Evolutionary conservation across 2,113 vertebrate species (phyloP), one percentile per base, ranked within the genome.

Genomic region (Macrotus californicus): DNA sequence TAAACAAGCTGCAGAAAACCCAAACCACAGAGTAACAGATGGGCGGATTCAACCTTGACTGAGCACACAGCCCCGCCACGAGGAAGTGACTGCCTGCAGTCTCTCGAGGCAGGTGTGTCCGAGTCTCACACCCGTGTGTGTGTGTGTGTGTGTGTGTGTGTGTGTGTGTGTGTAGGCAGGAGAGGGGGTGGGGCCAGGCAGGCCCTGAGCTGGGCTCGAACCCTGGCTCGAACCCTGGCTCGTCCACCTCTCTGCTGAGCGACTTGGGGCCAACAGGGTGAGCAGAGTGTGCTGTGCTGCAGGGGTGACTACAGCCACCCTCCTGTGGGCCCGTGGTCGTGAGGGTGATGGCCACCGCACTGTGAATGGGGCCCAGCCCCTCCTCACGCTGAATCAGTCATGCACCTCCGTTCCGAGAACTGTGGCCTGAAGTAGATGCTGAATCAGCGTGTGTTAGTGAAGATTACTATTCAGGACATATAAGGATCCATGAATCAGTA

Each of bases 61-160:
- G 19, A 7, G 64, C 31, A 3, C n/a, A n/a, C n/a, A 4, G n/a
- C n/a, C 16, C 8, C 7, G 8, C 34, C 13, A 6, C 3, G 34
- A n/a, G 66, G 15, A 67, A 8, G 16, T 18, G 48, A 18, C 48
- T 15, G 34, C 1, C 9, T 3, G 66, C 16, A 6, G n/a, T 36
- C n/a, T 10, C 18, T 3, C 7, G 8, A n/a, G 19, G n/a, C n/a
- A 21, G n/a, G 18, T 21, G n/a, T 69, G 67, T 36, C 67, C 5
- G 67, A 9, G 19, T 21, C 67, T 4, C 34, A 16, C n/a, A 11
- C n/a, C 19, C 8, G 19, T 7, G 18, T 69, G 66, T 34, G n/a
- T n/a, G n/a, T n/a, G n/a, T n/a, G n/a, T n/a, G n/a, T n/a, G n/a
- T n/a, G n/a, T n/a, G n/a, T n/a, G n/a, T n/a, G n/a, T n/a, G n/a